phyloP scores from a whole-genome alignment of 2,888 invertebrate genomes.

The Drosophila kanekoi region DNA sequence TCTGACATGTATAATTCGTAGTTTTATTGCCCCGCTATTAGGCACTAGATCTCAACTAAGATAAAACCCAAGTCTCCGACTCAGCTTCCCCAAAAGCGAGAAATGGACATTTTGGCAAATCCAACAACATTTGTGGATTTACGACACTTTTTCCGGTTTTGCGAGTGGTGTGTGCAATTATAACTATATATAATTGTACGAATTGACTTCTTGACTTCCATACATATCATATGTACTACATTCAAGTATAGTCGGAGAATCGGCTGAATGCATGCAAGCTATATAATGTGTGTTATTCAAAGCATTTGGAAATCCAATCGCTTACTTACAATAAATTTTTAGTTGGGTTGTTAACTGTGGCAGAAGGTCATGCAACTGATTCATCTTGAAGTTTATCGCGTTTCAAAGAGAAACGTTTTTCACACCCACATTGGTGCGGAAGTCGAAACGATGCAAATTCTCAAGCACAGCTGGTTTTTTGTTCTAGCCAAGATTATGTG shows the following conservation, averaged over 20 bases:
- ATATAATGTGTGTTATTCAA: constrained; percentile 18
- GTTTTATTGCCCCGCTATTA: constrained; percentile 47
- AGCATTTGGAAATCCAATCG: constrained; percentile 25
- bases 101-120: constrained; percentile 56
- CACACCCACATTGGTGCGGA: constrained; percentile 35
- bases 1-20: constrained; percentile 43
- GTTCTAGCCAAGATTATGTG: constrained; percentile 19
- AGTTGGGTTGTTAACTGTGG: not conserved
- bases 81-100: constrained; percentile 8
- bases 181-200: constrained; percentile 46
- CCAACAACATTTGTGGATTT: constrained; percentile 15
- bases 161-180: constrained; percentile 23
- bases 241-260: not conserved
- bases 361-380: constrained; percentile 29
- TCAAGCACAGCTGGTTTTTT: constrained; percentile 61
- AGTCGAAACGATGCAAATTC: constrained; percentile 52
- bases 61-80: constrained; percentile 13
- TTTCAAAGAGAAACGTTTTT: constrained; percentile 13
- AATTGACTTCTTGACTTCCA: constrained; percentile 54
- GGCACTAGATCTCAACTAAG: constrained; percentile 14
- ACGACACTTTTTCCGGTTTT: constrained; percentile 53
- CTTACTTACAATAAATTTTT: constrained; percentile 9
- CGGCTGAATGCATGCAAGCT: constrained; percentile 8
- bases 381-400: constrained; percentile 14
- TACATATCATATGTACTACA: constrained; percentile 1